These are phyloP conservation scores for Melolontha melolontha DNA, from an alignment of 2,888 invertebrate genomes.

Conservation along the genomic window DNA sequence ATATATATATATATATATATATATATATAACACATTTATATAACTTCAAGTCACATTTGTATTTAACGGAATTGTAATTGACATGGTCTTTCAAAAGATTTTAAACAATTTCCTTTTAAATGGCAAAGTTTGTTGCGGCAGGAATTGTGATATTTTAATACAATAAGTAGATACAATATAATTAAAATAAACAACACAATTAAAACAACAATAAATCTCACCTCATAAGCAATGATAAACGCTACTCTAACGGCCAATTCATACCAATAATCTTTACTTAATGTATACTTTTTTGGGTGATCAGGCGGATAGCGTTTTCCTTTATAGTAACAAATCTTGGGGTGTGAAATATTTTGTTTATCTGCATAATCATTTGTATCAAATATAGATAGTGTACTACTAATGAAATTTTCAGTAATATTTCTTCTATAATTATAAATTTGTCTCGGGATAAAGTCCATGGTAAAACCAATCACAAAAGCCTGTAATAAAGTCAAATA, in stretches of 20 bases:
- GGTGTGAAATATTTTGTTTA: slow-evolving; percentile 23
- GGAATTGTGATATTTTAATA: too few relatives aligned
- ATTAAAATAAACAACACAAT: too few relatives aligned
- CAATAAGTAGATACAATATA: too few relatives aligned
- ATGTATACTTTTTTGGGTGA: slow-evolving; percentile 57
- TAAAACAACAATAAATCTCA: too few relatives aligned
- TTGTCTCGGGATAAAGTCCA: slow-evolving; percentile 54
- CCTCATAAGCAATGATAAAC: slow-evolving; percentile 74
- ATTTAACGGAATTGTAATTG: too few relatives aligned
- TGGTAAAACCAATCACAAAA: slow-evolving; percentile 57
- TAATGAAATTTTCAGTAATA: slow-evolving; percentile 50
- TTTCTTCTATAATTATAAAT: slow-evolving; percentile 47
- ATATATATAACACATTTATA: too few relatives aligned
- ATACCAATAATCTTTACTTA: slow-evolving; percentile 69
- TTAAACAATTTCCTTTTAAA: too few relatives aligned
- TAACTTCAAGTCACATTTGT: too few relatives aligned
- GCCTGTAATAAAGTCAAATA: slow-evolving; percentile 54
- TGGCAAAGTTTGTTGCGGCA: too few relatives aligned
- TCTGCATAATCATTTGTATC: slow-evolving; percentile 49
- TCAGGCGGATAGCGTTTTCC: slow-evolving; percentile 60
- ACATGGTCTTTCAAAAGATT: too few relatives aligned
- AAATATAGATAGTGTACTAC: slow-evolving; percentile 46
- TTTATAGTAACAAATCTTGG: slow-evolving; percentile 61
- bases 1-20: too few relatives aligned
- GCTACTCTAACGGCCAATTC: slow-evolving; percentile 69